Evolutionary conservation across 2,797 vertebrate species (phyloP).

Genomic region (Hypotaenidia okinawae): DNA sequence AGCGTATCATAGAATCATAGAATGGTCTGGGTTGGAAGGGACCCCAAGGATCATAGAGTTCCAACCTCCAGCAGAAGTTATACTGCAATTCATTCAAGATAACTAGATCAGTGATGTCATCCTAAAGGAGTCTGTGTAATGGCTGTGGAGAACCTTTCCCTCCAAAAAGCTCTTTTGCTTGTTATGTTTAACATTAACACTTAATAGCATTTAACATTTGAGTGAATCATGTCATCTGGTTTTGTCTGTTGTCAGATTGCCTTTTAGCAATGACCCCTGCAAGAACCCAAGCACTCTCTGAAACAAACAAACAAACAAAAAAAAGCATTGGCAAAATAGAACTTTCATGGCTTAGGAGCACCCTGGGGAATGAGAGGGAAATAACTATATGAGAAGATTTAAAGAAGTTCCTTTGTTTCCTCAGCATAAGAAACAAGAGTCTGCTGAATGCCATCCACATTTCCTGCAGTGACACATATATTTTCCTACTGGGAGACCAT

Average conservation of each 20-base stretch:
- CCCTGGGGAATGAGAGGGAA: background rate
- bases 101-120: background rate
- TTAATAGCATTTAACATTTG: background rate
- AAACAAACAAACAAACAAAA: background rate
- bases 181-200: background rate
- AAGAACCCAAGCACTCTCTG: background rate
- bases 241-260: background rate
- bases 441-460: background rate
- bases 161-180: background rate
- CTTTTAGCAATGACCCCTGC: background rate
- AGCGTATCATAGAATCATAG: no score
- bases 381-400: background rate
- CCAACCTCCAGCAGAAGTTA: no score
- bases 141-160: background rate
- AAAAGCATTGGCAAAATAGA: background rate
- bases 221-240: background rate
- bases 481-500: background rate
- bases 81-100: background rate
- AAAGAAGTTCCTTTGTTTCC: background rate
- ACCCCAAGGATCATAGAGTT: no score
- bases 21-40: no score
- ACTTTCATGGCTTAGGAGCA: background rate
- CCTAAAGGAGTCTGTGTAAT: background rate
- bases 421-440: background rate
- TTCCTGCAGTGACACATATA: background rate